These are phyloP conservation scores for Anthrax anthrax DNA, from an alignment of 2,888 invertebrate species.

Conservation along the genomic window DNA sequence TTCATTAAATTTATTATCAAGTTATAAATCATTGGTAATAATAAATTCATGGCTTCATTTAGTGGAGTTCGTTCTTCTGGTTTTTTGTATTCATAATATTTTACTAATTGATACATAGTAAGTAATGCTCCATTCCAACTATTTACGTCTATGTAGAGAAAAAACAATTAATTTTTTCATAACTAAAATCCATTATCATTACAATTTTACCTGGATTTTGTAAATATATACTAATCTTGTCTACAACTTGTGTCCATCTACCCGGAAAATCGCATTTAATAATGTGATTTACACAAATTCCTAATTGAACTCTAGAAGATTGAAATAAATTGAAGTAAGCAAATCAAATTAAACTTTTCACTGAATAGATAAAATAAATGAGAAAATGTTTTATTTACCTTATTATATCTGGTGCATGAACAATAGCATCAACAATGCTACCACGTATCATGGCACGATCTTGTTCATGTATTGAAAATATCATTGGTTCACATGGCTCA, in stretches of 20 bases:
- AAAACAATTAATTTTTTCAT: neutral
- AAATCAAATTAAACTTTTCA: no score
- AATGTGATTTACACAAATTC: slow-evolving; percentile 83
- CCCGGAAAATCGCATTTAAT: slow-evolving; percentile 93
- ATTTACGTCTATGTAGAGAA: slow-evolving; percentile 42
- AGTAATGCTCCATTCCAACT: slow-evolving; percentile 86
- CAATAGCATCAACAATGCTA: slow-evolving; percentile 88
- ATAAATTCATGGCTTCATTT: slow-evolving; percentile 86
- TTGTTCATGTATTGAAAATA: slow-evolving; percentile 88
- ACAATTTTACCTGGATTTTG: slow-evolving; percentile 51
- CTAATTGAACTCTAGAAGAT: slow-evolving; percentile 61
- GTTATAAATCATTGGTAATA: slow-evolving; percentile 84
- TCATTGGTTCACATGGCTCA: slow-evolving; percentile 55
- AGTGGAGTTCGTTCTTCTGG: slow-evolving; percentile 78
- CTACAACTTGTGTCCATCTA: slow-evolving; percentile 89
- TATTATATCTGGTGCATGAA: slow-evolving; percentile 82
- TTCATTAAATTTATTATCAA: slow-evolving; percentile 63
- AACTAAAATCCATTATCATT: no score
- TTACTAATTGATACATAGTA: slow-evolving; percentile 86
- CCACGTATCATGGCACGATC: slow-evolving; percentile 87
- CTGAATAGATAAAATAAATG: slow-evolving; percentile 1
- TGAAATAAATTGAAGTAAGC: no score
- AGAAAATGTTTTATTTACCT: no score
- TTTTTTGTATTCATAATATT: slow-evolving; percentile 83
- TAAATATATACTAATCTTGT: slow-evolving; percentile 85